Conservation (phyloP, 2,797 vertebrate species). For the Enteromius unitaeniatus region DNA sequence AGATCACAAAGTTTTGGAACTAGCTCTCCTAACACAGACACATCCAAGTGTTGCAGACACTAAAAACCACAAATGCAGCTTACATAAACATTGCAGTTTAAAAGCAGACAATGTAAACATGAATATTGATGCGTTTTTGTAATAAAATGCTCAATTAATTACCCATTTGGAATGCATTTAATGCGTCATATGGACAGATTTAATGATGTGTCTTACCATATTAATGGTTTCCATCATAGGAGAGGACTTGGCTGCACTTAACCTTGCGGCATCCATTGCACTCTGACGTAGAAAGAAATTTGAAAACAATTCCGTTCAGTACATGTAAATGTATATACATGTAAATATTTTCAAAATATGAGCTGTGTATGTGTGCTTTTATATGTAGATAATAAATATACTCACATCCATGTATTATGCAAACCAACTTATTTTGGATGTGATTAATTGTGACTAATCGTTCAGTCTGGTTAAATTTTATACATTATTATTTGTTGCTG, state of each 20-base stretch:
- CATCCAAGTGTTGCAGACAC: slow-evolving; percentile 97
- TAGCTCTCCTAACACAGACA: slow-evolving; percentile 89
- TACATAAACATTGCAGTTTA: neutral
- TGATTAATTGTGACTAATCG: no score
- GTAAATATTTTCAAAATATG: no score
- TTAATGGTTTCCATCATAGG: slow-evolving; percentile 99
- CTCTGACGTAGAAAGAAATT: slow-evolving; percentile 72
- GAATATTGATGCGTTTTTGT: neutral
- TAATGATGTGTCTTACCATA: slow-evolving; percentile 81
- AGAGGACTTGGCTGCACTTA: slow-evolving; percentile 96
- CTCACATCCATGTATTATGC: no score
- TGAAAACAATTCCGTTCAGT: neutral
- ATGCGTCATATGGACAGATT: neutral
- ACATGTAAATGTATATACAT: neutral
- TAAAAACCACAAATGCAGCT: slow-evolving; percentile 63
- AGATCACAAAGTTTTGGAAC: slow-evolving; percentile 94
- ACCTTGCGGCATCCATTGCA: slow-evolving; percentile 95
- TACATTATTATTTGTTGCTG: neutral
- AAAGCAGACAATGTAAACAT: neutral
- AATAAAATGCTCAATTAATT: neutral
- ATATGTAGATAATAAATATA: no score
- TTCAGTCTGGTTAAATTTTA: neutral
- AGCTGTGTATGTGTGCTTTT: no score
- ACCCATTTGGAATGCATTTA: neutral
- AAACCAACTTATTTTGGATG: no score